Conservation (phyloP, 2,113 vertebrate species). For the Pseudopodoces humilis region DNA sequence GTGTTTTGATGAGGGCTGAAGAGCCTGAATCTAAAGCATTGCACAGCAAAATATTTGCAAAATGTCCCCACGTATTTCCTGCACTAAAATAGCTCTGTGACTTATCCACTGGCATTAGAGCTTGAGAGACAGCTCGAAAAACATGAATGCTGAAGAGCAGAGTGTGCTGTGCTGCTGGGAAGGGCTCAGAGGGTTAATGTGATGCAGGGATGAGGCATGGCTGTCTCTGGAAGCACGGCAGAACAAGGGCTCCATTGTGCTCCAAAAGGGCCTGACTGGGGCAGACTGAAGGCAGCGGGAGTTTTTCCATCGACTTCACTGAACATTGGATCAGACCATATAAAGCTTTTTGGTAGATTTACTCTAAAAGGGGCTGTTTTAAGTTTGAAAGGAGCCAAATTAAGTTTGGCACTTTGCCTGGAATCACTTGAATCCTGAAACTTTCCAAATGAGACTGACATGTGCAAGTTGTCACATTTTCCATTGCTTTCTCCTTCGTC, state of each 20-base stretch:
- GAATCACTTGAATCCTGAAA: conserved; percentile 85
- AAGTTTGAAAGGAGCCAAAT: conserved; percentile 77
- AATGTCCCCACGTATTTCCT: conserved; percentile 11
- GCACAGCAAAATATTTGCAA: background rate
- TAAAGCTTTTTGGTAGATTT: conserved; percentile 72
- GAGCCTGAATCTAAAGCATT: conserved; percentile 1
- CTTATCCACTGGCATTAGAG: conserved; percentile 14
- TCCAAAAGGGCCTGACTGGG: background rate
- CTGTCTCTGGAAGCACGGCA: background rate
- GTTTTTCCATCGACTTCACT: conserved; percentile 42
- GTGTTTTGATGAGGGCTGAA: background rate
- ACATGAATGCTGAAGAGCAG: background rate
- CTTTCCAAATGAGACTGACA: conserved; percentile 73
- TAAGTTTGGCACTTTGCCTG: conserved; percentile 79
- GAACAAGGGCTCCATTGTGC: conserved; percentile 39
- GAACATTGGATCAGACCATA: conserved; percentile 58
- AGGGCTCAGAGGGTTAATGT: conserved; percentile 22
- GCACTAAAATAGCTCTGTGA: conserved; percentile 16
- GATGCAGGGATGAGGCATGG: background rate
- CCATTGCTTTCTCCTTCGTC: conserved; percentile 68
- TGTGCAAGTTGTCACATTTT: conserved; percentile 77
- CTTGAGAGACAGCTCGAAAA: background rate
- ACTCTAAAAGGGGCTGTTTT: conserved; percentile 71
- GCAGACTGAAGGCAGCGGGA: conserved; percentile 14
- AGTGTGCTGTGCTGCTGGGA: background rate